phyloP scores from a whole-genome alignment of 2,888 invertebrate genomes.

The Aphelenchoides bicaudatus region DNA sequence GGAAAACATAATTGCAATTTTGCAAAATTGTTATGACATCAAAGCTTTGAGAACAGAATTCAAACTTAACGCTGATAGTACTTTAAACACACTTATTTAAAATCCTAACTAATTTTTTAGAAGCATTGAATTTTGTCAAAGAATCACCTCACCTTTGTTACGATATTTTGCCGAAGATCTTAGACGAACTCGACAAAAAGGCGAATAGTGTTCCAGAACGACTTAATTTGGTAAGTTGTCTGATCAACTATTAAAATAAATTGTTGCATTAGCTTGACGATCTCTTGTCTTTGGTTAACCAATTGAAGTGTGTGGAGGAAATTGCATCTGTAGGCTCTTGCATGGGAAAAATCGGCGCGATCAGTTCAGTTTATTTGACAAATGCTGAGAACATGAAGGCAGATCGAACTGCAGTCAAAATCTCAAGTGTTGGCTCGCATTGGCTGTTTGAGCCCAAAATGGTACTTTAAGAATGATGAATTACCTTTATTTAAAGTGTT shows the following conservation, averaged over 20 bases:
- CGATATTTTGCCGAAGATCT: background rate
- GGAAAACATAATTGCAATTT: background rate
- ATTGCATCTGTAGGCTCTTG: background rate
- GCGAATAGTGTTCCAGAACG: background rate
- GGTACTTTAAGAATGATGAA: too few species aligned
- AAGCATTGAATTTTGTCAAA: background rate
- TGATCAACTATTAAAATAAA: background rate
- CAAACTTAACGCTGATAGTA: background rate
- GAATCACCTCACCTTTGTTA: slow-evolving; percentile 11
- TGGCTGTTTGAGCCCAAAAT: too few species aligned
- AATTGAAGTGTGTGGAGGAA: slow-evolving; percentile 7
- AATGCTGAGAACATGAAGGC: too few species aligned
- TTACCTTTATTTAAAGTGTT: background rate
- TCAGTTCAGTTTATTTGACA: slow-evolving; percentile 7
- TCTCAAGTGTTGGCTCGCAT: too few species aligned
- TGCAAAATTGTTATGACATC: background rate
- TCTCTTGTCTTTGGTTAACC: background rate
- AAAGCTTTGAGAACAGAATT: background rate
- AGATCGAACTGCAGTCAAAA: too few species aligned
- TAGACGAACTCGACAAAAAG: background rate
- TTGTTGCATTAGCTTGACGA: slow-evolving; percentile 1
- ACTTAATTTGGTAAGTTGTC: background rate
- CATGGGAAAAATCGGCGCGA: slow-evolving; percentile 1
- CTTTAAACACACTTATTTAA: background rate
- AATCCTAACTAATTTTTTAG: background rate